phyloP scores from a whole-genome alignment of 2,797 vertebrate species.

The Sarcoramphus papa region DNA sequence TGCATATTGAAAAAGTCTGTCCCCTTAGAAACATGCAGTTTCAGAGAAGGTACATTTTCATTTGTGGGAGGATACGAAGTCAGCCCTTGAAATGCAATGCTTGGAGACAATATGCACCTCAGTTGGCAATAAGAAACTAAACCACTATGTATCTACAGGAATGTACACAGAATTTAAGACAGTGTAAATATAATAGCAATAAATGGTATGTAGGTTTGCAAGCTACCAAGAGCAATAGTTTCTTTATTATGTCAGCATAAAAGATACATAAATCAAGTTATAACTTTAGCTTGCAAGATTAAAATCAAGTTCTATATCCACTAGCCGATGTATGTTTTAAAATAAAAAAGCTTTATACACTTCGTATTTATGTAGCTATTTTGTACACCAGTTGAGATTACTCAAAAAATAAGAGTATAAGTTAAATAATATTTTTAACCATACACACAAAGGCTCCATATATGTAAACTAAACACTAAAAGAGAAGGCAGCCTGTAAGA shows the following conservation, averaged over 20 bases:
- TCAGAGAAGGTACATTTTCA: background rate
- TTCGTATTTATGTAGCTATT: background rate
- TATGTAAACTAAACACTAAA: slow-evolving; percentile 4
- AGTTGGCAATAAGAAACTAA: background rate
- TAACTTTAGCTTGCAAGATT: slow-evolving; percentile 1
- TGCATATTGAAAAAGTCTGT: background rate
- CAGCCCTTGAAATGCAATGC: background rate
- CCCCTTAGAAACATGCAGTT: background rate
- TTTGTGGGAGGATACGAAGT: background rate
- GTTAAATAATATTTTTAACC: slow-evolving; percentile 53
- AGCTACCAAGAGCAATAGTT: slow-evolving; percentile 24
- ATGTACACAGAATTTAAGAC: background rate
- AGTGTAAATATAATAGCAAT: background rate
- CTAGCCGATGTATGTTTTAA: background rate
- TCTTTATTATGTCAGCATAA: slow-evolving; percentile 61
- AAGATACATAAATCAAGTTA: slow-evolving; percentile 43
- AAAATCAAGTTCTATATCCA: background rate
- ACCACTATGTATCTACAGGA: background rate
- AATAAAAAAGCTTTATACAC: background rate
- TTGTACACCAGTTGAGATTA: background rate
- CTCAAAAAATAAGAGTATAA: slow-evolving; percentile 42
- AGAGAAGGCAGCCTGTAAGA: background rate
- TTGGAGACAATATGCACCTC: background rate
- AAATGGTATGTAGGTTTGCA: background rate
- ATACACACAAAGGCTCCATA: slow-evolving; percentile 4